phyloP scores from a whole-genome alignment of 2,888 invertebrate species.

The Phalera bucephala region DNA sequence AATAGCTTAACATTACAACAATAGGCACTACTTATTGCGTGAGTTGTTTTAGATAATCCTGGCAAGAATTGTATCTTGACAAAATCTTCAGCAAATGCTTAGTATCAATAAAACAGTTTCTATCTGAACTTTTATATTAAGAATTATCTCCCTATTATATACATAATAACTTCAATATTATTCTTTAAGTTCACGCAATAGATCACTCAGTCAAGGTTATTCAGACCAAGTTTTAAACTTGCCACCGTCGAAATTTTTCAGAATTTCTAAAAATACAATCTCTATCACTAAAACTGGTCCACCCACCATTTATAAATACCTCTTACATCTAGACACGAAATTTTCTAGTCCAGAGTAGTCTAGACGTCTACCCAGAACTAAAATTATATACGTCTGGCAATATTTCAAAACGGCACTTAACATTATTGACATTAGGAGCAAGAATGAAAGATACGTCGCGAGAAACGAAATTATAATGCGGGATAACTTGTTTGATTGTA shows the following conservation, averaged over 20 bases:
- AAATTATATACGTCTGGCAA: slow-evolving; percentile 44
- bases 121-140: no score
- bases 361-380: slow-evolving; percentile 1
- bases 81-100: no score
- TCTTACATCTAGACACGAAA: neutral
- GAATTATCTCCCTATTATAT: no score
- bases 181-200: no score
- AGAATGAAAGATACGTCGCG: slow-evolving; percentile 29
- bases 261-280: neutral
- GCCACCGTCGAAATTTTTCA: no score
- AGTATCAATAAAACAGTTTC: no score
- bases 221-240: no score
- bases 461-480: neutral
- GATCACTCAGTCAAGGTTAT: neutral
- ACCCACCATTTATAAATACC: neutral
- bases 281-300: neutral
- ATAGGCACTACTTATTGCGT: no score
- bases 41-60: no score
- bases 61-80: no score
- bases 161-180: no score
- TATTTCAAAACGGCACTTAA: slow-evolving; percentile 69
- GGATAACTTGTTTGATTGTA: neutral
- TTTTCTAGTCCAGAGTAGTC: neutral
- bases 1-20: no score
- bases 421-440: slow-evolving; percentile 37